phyloP scores from a whole-genome alignment of 2,797 vertebrate species.

The Hippopotamyrus pictus region DNA sequence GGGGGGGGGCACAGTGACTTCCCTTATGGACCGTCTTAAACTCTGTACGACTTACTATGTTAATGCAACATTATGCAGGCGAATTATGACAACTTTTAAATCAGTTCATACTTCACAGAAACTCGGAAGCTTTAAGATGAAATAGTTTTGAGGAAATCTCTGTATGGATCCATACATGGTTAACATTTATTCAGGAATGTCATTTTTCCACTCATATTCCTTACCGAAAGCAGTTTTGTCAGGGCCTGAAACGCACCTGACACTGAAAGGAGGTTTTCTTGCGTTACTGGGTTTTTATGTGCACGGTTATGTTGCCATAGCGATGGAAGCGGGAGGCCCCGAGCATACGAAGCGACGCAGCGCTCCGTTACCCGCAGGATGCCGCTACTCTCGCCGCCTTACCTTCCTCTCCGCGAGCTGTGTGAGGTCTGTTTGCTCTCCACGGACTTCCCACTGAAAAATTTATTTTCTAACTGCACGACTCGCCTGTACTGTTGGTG shows the following conservation, averaged over 20 bases:
- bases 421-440: neutral
- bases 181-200: neutral
- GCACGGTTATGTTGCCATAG: constrained; percentile 14
- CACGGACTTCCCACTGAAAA: neutral
- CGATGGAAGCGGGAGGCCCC: neutral
- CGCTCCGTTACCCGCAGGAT: neutral
- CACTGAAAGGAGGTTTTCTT: neutral
- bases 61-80: neutral
- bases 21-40: neutral
- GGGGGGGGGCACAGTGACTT: neutral
- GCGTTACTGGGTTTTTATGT: neutral
- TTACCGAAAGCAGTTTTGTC: neutral
- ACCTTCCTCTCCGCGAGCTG: neutral
- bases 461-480: neutral
- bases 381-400: neutral
- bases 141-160: neutral
- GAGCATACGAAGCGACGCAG: neutral
- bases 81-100: neutral
- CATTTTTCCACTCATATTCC: neutral
- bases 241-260: neutral
- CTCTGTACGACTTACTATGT: neutral
- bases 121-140: neutral
- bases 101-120: neutral
- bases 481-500: neutral
- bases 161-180: neutral